Evolutionary conservation across 2,797 vertebrate genomes (phyloP).

Genomic region (Avahi laniger): DNA sequence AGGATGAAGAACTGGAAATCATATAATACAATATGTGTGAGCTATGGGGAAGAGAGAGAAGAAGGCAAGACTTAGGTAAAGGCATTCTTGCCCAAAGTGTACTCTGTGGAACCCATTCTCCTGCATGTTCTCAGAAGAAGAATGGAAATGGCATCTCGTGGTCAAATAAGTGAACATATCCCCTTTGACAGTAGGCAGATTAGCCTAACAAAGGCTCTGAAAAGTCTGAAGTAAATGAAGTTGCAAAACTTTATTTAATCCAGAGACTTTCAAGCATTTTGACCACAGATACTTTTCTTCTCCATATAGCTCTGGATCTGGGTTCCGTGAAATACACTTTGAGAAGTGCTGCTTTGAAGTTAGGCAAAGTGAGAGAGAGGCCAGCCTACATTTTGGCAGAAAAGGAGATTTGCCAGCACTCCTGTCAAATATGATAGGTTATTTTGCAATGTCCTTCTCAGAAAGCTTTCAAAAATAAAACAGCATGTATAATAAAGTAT

Average conservation of each 20-base stretch:
- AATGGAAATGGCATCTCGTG: background rate
- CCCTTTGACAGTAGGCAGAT: background rate
- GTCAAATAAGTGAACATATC: background rate
- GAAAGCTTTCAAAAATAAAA: conserved; percentile 21
- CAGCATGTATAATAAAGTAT: background rate
- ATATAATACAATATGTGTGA: background rate
- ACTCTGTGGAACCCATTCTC: background rate
- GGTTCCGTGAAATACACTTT: background rate
- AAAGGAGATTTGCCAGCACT: background rate
- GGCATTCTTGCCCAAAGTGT: background rate
- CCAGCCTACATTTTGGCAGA: background rate
- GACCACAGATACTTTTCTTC: background rate
- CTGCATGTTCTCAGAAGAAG: background rate
- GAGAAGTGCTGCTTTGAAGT: background rate
- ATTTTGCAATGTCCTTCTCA: background rate
- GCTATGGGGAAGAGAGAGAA: background rate
- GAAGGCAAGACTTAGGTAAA: background rate
- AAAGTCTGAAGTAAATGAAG: background rate
- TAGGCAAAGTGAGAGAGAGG: background rate
- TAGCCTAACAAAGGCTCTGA: background rate
- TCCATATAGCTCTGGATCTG: background rate
- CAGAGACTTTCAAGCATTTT: background rate
- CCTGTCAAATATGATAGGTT: background rate
- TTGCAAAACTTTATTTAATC: background rate
- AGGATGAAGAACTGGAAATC: background rate